Percentiles rank a stretch among this genome's conserved stretches.
Conservation (phyloP, 2,888 invertebrate species). For the Lucinisca nassula region DNA sequence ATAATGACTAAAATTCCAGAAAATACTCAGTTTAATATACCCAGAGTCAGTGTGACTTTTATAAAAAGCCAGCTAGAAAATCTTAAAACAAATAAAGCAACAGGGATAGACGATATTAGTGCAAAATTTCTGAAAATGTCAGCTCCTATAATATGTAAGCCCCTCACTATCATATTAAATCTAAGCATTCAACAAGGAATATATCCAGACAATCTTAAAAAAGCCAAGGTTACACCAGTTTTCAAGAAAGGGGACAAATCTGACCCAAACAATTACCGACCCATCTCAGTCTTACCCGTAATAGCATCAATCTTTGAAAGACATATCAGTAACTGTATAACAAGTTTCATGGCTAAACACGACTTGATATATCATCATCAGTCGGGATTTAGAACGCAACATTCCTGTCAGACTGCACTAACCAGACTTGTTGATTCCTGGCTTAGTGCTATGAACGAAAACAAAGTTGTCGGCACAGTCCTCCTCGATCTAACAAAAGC, state of each 20-base stretch:
- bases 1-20: neutral
- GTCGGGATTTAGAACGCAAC: neutral
- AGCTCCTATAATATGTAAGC: neutral
- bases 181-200: neutral
- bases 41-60: neutral
- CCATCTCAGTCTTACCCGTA: neutral
- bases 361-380: neutral
- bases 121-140: neutral
- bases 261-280: neutral
- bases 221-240: neutral
- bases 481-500: too few species aligned
- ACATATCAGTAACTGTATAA: neutral
- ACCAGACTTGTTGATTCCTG: too few species aligned
- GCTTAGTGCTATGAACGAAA: too few species aligned
- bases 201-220: neutral
- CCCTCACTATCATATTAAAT: neutral
- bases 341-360: neutral
- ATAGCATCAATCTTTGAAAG: neutral
- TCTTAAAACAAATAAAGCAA: neutral
- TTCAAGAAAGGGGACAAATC: neutral
- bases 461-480: too few species aligned
- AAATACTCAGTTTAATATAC: neutral
- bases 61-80: neutral
- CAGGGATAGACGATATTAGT: neutral
- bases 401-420: too few species aligned